Evolutionary conservation across 2,797 vertebrate species (phyloP).

Genomic region (Clarias platycephalus): DNA sequence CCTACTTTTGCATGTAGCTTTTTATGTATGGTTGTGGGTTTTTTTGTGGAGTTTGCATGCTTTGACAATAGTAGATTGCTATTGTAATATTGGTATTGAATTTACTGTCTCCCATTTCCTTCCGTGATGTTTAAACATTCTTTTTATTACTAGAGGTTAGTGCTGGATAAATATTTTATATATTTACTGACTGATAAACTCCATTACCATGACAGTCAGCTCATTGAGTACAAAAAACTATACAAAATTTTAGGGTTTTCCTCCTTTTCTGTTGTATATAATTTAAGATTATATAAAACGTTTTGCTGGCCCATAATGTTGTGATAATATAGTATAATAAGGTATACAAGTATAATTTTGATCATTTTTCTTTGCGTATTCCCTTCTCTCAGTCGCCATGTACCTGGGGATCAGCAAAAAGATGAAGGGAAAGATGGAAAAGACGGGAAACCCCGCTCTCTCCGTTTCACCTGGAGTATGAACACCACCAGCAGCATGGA

Average conservation of each 20-base stretch:
- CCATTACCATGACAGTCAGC: background rate
- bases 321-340: background rate
- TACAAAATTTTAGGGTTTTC: background rate
- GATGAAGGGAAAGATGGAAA: constrained; percentile 87
- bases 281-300: background rate
- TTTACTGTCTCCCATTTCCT: background rate
- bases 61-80: background rate
- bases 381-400: constrained; percentile 70
- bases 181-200: background rate
- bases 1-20: constrained; percentile 1
- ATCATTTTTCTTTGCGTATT: background rate
- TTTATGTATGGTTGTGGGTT: background rate
- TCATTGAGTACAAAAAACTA: background rate
- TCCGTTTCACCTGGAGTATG: constrained; percentile 92
- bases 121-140: background rate
- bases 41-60: background rate
- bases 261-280: background rate
- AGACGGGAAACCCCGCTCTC: constrained; percentile 86
- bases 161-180: background rate
- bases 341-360: background rate
- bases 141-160: background rate
- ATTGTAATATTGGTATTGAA: background rate
- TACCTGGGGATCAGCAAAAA: constrained; percentile 82
- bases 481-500: constrained; percentile 91
- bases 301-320: no score